Evolutionary conservation across 2,888 invertebrate genomes (phyloP).

Genomic region (Phanerotoma sp.): DNA sequence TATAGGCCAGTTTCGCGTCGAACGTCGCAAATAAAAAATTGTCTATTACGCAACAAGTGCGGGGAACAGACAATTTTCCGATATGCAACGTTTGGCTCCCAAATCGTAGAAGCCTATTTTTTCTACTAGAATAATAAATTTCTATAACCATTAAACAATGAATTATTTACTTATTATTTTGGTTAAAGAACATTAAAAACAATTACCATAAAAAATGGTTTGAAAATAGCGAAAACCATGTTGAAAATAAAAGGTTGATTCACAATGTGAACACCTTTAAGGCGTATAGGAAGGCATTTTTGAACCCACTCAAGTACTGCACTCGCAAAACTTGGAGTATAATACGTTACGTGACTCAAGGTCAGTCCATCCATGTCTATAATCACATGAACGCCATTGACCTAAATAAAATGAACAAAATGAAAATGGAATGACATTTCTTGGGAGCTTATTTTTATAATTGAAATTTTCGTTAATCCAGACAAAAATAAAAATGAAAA

Average conservation of each 20-base stretch:
- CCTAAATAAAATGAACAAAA: constrained; percentile 41
- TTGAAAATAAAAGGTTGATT: constrained; percentile 87
- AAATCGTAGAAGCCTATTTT: background rate
- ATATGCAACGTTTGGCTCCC: too few relatives aligned
- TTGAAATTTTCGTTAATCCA: background rate
- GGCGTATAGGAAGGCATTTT: constrained; percentile 79
- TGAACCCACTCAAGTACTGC: constrained; percentile 73
- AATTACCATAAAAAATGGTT: constrained; percentile 70
- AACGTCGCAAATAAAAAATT: too few relatives aligned
- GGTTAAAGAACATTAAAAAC: constrained; percentile 6
- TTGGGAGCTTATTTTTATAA: too few relatives aligned
- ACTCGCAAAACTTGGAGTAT: constrained; percentile 76
- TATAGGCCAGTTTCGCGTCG: too few relatives aligned
- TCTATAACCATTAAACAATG: too few relatives aligned
- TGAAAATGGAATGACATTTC: too few relatives aligned
- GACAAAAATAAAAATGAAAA: background rate
- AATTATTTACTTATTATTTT: constrained; percentile 1
- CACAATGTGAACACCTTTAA: constrained; percentile 85
- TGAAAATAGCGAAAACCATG: constrained; percentile 81
- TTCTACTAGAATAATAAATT: too few relatives aligned
- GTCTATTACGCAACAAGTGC: too few relatives aligned
- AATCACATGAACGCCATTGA: constrained; percentile 72
- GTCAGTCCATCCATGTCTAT: constrained; percentile 76
- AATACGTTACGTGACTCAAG: constrained; percentile 71
- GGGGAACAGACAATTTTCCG: too few relatives aligned